A percentile compares a stretch with the other conserved stretches of the same genome.
These are phyloP conservation scores for Cephalophus harveyi DNA, from an alignment of 2,113 vertebrate species.

Conservation along the genomic window DNA sequence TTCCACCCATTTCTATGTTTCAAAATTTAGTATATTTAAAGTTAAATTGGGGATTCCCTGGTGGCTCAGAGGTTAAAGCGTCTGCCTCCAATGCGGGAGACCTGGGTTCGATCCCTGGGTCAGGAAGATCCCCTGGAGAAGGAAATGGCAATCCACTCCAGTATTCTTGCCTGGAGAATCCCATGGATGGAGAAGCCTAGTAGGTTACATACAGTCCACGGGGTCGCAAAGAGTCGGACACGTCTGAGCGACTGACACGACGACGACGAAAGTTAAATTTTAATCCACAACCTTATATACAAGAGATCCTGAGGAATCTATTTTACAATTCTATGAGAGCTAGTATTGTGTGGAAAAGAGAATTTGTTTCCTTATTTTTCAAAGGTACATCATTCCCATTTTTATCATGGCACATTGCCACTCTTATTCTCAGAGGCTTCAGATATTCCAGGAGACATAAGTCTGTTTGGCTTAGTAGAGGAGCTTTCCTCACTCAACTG, in stretches of 20 bases:
- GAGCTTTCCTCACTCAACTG: neutral
- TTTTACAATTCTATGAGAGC: neutral
- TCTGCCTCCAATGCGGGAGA: no score
- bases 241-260: no score
- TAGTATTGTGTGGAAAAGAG: neutral
- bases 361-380: neutral
- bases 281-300: neutral
- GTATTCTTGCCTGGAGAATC: no score
- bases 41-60: no score
- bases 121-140: no score
- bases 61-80: no score
- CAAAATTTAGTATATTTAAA: neutral
- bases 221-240: no score
- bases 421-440: neutral
- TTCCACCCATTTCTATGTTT: neutral
- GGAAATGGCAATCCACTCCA: no score
- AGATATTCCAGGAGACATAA: neutral
- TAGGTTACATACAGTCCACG: no score
- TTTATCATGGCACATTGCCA: neutral
- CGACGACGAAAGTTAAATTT: no score
- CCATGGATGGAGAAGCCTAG: no score
- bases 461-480: neutral
- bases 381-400: neutral
- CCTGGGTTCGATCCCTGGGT: no score
- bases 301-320: neutral